These are phyloP conservation scores for Tolypeutes matacus DNA, from an alignment of 2,797 vertebrate species.

Conservation along the genomic window DNA sequence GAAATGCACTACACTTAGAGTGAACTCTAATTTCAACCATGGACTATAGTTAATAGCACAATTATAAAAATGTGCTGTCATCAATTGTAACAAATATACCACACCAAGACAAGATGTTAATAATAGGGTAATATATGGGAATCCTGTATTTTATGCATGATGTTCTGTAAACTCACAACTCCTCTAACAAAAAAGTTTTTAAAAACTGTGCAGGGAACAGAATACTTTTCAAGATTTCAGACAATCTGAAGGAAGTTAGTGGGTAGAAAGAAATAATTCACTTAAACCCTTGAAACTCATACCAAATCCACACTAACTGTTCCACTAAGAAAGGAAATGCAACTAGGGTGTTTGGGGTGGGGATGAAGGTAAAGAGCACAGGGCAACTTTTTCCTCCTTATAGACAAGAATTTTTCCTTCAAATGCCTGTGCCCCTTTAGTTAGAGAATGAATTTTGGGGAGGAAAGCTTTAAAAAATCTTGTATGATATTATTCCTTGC, in stretches of 20 bases:
- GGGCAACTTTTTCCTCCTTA: not conserved
- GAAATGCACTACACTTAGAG: too few species aligned
- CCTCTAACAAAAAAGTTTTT: too few species aligned
- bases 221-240: not conserved
- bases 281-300: slow-evolving; percentile 16
- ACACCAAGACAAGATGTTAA: too few species aligned
- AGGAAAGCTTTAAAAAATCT: not conserved
- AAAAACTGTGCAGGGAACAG: not conserved
- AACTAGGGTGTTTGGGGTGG: not conserved
- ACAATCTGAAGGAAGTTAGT: not conserved
- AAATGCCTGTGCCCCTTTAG: not conserved
- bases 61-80: too few species aligned
- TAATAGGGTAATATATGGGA: too few species aligned
- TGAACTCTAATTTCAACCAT: too few species aligned
- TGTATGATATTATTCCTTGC: not conserved
- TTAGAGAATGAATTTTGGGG: not conserved
- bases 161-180: too few species aligned
- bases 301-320: not conserved
- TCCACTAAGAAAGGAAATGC: not conserved
- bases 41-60: too few species aligned
- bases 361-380: too few species aligned
- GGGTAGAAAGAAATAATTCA: not conserved
- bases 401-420: not conserved
- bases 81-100: too few species aligned
- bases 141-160: too few species aligned